phyloP scores from a whole-genome alignment of 2,888 invertebrate species.

The Rotaria sp. region DNA sequence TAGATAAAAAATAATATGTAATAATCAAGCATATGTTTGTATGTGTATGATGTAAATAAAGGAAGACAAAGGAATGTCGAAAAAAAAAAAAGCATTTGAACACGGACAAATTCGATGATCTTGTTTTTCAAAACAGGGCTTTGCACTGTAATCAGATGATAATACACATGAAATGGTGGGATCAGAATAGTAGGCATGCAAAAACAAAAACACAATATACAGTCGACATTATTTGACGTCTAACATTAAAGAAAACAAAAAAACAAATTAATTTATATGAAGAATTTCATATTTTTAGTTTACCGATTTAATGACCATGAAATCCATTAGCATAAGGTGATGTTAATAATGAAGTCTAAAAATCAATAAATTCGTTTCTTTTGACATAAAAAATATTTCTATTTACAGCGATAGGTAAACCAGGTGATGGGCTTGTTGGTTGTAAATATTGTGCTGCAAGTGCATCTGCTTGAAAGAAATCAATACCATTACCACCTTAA shows the following conservation, averaged over 20 bases:
- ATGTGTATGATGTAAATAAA: neutral
- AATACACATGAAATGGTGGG: slow-evolving; percentile 11
- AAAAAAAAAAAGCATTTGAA: neutral
- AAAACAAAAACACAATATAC: slow-evolving; percentile 16
- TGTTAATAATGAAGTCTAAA: neutral
- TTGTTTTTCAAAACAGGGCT: slow-evolving; percentile 25
- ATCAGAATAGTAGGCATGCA: neutral
- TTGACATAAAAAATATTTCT: neutral
- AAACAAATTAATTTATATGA: no score
- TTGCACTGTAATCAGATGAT: slow-evolving; percentile 31
- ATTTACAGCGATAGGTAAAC: slow-evolving; percentile 3
- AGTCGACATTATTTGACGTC: neutral
- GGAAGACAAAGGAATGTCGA: slow-evolving; percentile 24
- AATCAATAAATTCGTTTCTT: neutral
- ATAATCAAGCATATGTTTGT: slow-evolving; percentile 13
- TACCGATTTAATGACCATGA: slow-evolving; percentile 29
- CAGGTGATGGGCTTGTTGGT: slow-evolving; percentile 21
- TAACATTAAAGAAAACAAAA: neutral
- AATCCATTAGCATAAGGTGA: neutral
- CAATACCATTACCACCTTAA: neutral
- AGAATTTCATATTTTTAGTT: neutral
- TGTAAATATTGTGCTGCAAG: neutral
- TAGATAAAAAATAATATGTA: slow-evolving; percentile 19
- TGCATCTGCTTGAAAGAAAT: slow-evolving; percentile 9
- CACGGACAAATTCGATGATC: neutral